phyloP scores from a whole-genome alignment of 2,888 invertebrate genomes.

The Pachliopta kotzebuea region DNA sequence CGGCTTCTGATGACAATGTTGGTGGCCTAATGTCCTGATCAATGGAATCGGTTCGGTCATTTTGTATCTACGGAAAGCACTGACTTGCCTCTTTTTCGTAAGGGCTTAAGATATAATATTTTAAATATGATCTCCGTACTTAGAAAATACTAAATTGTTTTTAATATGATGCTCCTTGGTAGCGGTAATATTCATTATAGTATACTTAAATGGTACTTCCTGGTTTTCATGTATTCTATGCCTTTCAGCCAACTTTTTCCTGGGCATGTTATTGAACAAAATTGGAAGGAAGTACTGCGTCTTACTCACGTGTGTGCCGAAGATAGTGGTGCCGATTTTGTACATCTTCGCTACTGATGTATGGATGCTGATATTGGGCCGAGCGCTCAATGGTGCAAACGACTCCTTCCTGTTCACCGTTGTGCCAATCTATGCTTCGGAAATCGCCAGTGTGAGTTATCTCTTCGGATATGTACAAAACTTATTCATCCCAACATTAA shows the following conservation, averaged over 20 bases:
- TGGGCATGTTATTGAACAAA: slow-evolving; percentile 28
- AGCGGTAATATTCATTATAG: no score
- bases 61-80: no score
- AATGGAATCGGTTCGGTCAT: no score
- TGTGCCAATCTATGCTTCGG: slow-evolving; percentile 41
- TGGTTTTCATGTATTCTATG: background rate
- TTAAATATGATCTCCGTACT: no score
- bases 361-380: slow-evolving; percentile 41
- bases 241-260: slow-evolving; percentile 31
- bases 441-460: slow-evolving; percentile 44
- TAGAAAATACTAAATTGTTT: no score
- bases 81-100: no score
- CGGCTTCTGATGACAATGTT: no score
- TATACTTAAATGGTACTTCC: background rate
- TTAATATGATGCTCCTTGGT: no score
- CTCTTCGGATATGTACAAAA: background rate
- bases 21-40: no score
- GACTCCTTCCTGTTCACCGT: slow-evolving; percentile 34
- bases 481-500: no score
- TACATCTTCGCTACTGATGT: slow-evolving; percentile 38
- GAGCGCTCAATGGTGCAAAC: slow-evolving; percentile 32
- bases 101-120: no score
- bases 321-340: slow-evolving; percentile 33
- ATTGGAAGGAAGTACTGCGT: slow-evolving; percentile 36
- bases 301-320: slow-evolving; percentile 34